Conservation (phyloP, 2,113 vertebrate genomes). For the Cebidichthys violaceus region DNA sequence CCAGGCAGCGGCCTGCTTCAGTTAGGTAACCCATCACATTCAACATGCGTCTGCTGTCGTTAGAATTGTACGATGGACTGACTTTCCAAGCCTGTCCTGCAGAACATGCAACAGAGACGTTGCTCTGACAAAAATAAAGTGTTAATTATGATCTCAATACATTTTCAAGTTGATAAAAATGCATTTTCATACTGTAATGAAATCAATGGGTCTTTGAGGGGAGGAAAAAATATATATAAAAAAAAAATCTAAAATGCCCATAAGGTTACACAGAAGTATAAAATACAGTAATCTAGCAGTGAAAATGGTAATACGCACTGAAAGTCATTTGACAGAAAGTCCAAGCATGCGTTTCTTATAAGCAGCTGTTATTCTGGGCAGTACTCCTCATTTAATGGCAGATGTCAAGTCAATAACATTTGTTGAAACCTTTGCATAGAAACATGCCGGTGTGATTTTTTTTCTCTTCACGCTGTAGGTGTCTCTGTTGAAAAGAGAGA, state of each 20-base stretch:
- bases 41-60: not conserved
- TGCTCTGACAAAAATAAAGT: not conserved
- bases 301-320: not conserved
- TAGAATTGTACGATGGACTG: not conserved
- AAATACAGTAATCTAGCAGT: not conserved
- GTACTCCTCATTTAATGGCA: not conserved
- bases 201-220: not conserved
- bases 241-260: not conserved
- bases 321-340: not conserved
- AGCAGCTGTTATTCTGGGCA: constrained; percentile 10
- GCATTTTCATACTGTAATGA: not conserved
- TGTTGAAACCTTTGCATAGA: constrained; percentile 53
- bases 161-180: too few species aligned
- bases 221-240: not conserved
- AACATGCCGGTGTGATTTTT: constrained; percentile 73
- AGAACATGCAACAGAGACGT: not conserved
- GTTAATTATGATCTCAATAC: not conserved
- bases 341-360: not conserved
- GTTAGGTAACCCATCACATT: not conserved
- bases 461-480: constrained; percentile 80
- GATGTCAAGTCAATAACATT: constrained; percentile 23
- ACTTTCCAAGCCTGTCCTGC: not conserved
- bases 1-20: not conserved
- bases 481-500: constrained; percentile 83
- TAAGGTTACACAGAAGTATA: not conserved